Base-by-base conservation (phyloP, 2,888 invertebrate genomes). In the Athetis lepigone region DNA sequence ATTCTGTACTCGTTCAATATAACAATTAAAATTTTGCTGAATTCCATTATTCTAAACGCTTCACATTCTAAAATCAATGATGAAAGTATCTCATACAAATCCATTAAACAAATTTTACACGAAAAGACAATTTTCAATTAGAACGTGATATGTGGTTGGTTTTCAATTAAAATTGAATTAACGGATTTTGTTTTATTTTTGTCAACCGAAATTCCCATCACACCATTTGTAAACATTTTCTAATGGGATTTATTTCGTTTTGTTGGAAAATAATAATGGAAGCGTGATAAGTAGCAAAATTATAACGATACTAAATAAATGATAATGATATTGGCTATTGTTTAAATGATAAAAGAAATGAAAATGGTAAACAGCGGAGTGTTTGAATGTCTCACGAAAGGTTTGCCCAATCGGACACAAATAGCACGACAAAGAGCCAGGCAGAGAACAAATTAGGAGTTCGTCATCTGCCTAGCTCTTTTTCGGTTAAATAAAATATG, bases 401-500 rank as follows among this genome's bases (percentile, higher is more conserved):
- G 11, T 33, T 33, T 13, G 13, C 1, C 6, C 5, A 7, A 27
- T 16, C 16, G 42, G 9, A 33, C 13, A 4, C 27, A 16, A 9
- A 18, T n/a, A 5, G 1, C 36, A 36, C 11, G 9, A 8, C 8
- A 4, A 23, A 23, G 11, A 29, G 8, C 9, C 1, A 16, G 11
- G 4, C 21, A 11, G 18, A 25, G 5, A 13, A 8, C 16, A 16
- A 29, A 33, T 25, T 39, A 23, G 33, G 13, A 25, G 25, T 29
- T 11, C 29, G 11, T 7, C 11, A 1, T 21, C 6, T 6, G n/a
- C n/a, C 6, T 43, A 4, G 18, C 2, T 29, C 8, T 25, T 8
- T 7, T 9, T 9, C 37, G 9, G 18, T n/a, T 29, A 8, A 37
- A 6, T 43, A 40, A 46, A n/a, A 29, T 61, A 54, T 13, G n/a